phyloP scores from a whole-genome alignment of 2,888 invertebrate species.

The Erebia ligea region DNA sequence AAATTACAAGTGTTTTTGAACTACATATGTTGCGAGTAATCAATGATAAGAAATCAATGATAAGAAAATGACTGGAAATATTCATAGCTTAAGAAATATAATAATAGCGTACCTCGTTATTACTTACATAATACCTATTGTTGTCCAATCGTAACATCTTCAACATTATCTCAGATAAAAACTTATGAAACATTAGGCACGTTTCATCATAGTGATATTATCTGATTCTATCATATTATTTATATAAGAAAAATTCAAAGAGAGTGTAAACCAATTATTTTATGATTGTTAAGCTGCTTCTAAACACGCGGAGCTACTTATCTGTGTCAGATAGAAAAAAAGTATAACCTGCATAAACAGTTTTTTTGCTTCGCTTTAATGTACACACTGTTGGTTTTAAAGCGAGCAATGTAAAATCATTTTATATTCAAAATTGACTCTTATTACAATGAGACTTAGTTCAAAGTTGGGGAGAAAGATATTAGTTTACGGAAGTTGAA shows the following conservation, averaged over 20 bases:
- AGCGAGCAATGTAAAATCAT: constrained; percentile 46
- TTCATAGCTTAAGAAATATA: not conserved
- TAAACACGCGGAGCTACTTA: constrained; percentile 34
- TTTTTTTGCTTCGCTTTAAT: constrained; percentile 53
- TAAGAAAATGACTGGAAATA: not conserved
- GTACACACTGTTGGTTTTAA: constrained; percentile 54
- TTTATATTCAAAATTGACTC: constrained; percentile 49
- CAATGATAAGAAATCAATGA: not conserved
- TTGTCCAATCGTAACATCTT: not conserved
- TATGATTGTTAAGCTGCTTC: constrained; percentile 14
- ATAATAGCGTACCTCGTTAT: not conserved
- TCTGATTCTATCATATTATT: not conserved
- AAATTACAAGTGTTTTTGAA: constrained; percentile 29
- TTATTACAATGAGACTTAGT: constrained; percentile 50
- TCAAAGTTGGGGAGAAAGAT: constrained; percentile 46
- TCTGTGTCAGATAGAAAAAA: constrained; percentile 50
- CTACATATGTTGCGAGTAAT: not conserved
- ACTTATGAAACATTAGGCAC: not conserved
- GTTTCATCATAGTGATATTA: not conserved
- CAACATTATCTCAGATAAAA: no score
- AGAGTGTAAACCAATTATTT: not conserved
- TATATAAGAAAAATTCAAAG: not conserved
- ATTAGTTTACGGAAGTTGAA: constrained; percentile 59
- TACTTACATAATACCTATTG: not conserved
- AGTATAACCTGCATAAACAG: constrained; percentile 59